Base-by-base conservation (phyloP, 2,888 invertebrate genomes). In the Caenorhabditis plicata region DNA sequence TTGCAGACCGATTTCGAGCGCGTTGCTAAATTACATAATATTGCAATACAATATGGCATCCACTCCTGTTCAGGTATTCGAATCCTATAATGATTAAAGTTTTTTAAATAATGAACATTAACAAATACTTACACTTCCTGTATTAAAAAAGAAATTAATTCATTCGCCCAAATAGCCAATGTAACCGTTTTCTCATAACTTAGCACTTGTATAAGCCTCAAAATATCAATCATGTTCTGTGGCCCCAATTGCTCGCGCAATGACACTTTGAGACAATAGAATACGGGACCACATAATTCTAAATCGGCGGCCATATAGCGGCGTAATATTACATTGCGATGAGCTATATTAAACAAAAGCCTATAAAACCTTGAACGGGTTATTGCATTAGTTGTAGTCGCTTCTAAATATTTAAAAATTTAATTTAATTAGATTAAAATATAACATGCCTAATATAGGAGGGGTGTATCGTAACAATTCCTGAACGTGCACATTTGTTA, bases 1-100 rank as follows among this genome's bases (percentile, higher is more conserved):
- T 53, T 63, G 40, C 71, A 68, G 15, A 73, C 68, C 9, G 62
- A 57, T 44, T 78, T 78, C 9, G 75, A 74, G 3, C 73, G 46
- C 13, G 67, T 53, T 9, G 74, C 68, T 11, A 79, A 51, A 51
- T 79, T 79, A 54, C 74, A 75, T n/a, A 79, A 46, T 26, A 78
- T 73, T 1, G 75, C 73, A 19, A 76, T 67, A 44, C 74, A 75
- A 35, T 68, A 74, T 9, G 76, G 70, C 51, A 76, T 55, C 76
- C 74, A 76, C 54, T 78, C 77, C 9, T 53, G 44, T 22, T 75
- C 73, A 1, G 55, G 65, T 15, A 64, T 22, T 13, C 17, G 19
- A 36, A 38, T 17, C 15, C 27, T 36, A n/a, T 2, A 46, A 33
- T 23, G 35, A 29, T 19, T 29, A 15, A 22, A 27, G 3, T 19